Evolutionary conservation across 2,888 invertebrate species (phyloP).

Genomic region (Acleris literana): DNA sequence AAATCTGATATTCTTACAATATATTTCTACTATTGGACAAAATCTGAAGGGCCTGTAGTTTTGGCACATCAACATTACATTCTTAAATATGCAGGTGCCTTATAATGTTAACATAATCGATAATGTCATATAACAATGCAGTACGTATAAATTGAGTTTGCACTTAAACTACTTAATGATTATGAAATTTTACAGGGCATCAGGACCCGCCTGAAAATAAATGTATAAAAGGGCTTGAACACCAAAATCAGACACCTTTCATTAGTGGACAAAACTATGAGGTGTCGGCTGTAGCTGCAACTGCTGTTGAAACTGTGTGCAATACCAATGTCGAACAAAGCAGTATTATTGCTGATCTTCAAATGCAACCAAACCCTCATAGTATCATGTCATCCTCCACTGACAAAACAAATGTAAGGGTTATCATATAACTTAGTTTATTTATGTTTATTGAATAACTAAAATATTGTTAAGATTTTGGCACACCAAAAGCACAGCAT

Average conservation of each 20-base stretch:
- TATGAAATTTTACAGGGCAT: slow-evolving; percentile 51
- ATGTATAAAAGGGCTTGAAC: slow-evolving; percentile 47
- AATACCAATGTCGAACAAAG: slow-evolving; percentile 15
- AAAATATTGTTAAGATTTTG: too few relatives aligned
- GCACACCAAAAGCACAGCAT: too few relatives aligned
- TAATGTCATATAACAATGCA: too few relatives aligned
- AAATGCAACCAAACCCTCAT: slow-evolving; percentile 8
- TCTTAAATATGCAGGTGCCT: too few relatives aligned
- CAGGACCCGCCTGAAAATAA: slow-evolving; percentile 49
- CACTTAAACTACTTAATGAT: too few relatives aligned
- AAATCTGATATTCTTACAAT: too few relatives aligned
- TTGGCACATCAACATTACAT: too few relatives aligned
- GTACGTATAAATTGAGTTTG: too few relatives aligned
- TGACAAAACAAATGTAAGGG: slow-evolving; percentile 20
- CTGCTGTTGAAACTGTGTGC: not conserved
- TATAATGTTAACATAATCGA: too few relatives aligned
- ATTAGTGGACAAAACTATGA: slow-evolving; percentile 38
- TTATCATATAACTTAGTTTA: not conserved
- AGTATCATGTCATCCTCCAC: not conserved
- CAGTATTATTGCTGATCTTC: slow-evolving; percentile 23
- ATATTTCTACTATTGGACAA: too few relatives aligned
- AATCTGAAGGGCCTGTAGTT: too few relatives aligned
- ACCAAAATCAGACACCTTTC: slow-evolving; percentile 42
- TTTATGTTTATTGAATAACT: not conserved
- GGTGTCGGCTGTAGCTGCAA: not conserved